These are phyloP conservation scores for Montipora cactus DNA, from an alignment of 64 coral and sea anemone species.

Conservation along the genomic window DNA sequence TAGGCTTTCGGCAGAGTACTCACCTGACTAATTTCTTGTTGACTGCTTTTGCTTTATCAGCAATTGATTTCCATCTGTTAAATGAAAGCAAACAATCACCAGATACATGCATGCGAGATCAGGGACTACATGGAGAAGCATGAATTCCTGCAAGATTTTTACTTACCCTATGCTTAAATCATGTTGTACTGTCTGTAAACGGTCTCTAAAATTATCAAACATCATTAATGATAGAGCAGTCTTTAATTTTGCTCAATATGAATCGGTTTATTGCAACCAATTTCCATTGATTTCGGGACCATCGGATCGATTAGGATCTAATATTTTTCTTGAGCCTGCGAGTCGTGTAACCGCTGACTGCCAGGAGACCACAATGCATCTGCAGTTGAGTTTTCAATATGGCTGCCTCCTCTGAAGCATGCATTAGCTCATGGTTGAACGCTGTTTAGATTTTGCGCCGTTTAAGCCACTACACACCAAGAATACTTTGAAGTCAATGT, in stretches of 20 bases:
- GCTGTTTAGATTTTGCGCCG: not conserved
- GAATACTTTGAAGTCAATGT: not conserved
- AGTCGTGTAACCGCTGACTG: slow-evolving; percentile 1
- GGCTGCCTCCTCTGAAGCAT: not conserved
- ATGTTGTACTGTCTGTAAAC: slow-evolving; percentile 84
- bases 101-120: not conserved
- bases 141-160: not conserved
- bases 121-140: not conserved
- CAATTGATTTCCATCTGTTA: slow-evolving; percentile 83
- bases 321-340: not conserved
- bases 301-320: too few relatives aligned
- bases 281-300: not conserved
- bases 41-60: slow-evolving; percentile 94
- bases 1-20: not conserved
- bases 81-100: not conserved
- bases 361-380: slow-evolving; percentile 4
- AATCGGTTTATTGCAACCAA: not conserved
- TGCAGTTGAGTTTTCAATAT: not conserved
- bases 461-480: not conserved
- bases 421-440: not conserved
- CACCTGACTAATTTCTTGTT: slow-evolving; percentile 91
- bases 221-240: not conserved
- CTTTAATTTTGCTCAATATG: not conserved
- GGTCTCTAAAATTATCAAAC: slow-evolving; percentile 85
- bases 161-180: slow-evolving; percentile 88